Evolutionary conservation across 2,797 vertebrate genomes (phyloP).

Genomic region (Ciconia nigra): DNA sequence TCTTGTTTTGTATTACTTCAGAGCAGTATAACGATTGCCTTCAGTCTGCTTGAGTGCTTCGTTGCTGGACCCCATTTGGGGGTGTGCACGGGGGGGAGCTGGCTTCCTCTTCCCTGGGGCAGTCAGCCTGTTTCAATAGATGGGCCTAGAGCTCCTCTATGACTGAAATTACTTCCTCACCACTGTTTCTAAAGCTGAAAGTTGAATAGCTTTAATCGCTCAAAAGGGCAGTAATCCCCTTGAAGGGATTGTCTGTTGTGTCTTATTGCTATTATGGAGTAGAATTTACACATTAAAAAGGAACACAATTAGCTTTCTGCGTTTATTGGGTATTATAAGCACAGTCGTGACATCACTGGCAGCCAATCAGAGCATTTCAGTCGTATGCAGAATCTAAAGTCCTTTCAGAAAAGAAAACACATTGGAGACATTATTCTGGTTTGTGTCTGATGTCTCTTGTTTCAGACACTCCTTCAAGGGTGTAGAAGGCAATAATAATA

Average conservation of each 20-base stretch:
- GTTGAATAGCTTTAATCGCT: constrained; percentile 49
- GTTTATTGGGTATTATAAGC: constrained; percentile 54
- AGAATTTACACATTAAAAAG: constrained; percentile 63
- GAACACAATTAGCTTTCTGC: constrained; percentile 62
- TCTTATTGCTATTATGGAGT: constrained; percentile 37
- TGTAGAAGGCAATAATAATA: constrained; percentile 17
- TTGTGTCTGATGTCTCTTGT: constrained; percentile 3
- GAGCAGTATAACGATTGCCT: not conserved
- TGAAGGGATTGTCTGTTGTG: constrained; percentile 17
- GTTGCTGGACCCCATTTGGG: not conserved
- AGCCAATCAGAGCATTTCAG: constrained; percentile 14
- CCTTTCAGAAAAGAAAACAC: constrained; percentile 39
- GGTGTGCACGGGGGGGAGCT: not conserved
- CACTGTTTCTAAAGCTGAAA: constrained; percentile 31
- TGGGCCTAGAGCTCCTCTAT: constrained; percentile 11
- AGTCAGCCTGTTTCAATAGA: constrained; percentile 29
- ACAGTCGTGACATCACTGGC: constrained; percentile 34
- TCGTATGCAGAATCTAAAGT: not conserved
- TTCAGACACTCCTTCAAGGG: constrained; percentile 28
- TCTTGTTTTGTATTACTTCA: not conserved
- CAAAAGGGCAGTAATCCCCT: constrained; percentile 47
- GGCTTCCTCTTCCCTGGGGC: constrained; percentile 4
- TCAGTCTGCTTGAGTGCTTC: not conserved
- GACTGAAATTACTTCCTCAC: constrained; percentile 47
- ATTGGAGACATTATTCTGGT: constrained; percentile 15